phyloP scores from a whole-genome alignment of 2,797 vertebrate species.

The Hippopotamyrus pictus region DNA sequence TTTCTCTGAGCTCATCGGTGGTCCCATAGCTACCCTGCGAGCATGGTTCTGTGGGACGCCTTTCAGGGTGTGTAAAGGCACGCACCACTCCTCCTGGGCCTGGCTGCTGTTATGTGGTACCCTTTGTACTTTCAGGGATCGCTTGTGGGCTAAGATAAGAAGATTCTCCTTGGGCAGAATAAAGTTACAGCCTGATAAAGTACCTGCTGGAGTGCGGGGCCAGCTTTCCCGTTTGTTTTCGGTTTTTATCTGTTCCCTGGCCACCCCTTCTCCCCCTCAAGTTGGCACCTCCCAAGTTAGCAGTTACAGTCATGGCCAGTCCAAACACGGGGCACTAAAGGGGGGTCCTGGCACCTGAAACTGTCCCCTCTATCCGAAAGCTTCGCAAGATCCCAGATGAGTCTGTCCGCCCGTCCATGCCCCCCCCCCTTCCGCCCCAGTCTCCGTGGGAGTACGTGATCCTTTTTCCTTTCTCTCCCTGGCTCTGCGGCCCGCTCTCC shows the following conservation, averaged over 20 bases:
- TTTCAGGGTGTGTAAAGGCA: background rate
- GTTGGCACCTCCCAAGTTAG: background rate
- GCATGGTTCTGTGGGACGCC: background rate
- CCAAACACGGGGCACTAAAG: background rate
- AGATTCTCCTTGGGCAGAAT: background rate
- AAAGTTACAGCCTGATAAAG: background rate
- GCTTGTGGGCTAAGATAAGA: conserved; percentile 8
- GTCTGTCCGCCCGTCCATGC: background rate
- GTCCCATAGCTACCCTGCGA: background rate
- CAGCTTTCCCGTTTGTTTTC: conserved; percentile 6
- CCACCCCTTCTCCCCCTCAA: background rate
- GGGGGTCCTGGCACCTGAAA: background rate
- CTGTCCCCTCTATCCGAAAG: background rate
- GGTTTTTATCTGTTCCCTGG: background rate
- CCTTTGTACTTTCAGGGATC: conserved; percentile 16
- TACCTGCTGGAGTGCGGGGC: background rate
- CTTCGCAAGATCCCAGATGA: conserved; percentile 14
- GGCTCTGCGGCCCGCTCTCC: conserved; percentile 32
- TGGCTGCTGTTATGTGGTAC: background rate
- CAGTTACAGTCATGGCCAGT: background rate
- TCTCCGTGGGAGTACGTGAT: conserved; percentile 12
- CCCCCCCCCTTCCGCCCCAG: conserved; percentile 4
- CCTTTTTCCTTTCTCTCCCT: conserved; percentile 29
- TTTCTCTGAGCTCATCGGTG: background rate
- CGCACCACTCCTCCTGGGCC: background rate